A percentile compares a stretch with the other conserved stretches of the same genome.
Conservation (phyloP, 2,888 invertebrate species). For the Rugalucina vietnamica region DNA sequence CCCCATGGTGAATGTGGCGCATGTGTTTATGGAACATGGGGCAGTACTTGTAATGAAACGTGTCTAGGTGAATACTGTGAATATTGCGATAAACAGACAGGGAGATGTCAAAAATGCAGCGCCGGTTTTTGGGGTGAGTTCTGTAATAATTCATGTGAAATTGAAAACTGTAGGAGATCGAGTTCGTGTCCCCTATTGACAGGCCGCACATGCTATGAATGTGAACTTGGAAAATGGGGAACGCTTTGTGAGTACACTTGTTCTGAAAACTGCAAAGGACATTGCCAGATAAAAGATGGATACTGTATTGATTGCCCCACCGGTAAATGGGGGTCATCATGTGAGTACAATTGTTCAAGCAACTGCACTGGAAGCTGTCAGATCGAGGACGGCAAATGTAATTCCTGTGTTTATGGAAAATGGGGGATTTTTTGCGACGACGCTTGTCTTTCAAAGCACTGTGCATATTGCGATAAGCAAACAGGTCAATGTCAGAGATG, state of each 20-base stretch:
- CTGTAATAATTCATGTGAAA: background rate
- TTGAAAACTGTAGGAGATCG: background rate
- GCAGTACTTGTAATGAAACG: no score
- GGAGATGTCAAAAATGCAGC: background rate
- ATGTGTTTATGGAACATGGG: no score
- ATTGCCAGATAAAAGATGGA: background rate
- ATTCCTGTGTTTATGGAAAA: background rate
- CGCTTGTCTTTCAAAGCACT: background rate
- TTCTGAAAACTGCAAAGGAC: background rate
- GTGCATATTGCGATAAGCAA: background rate
- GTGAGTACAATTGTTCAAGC: no score
- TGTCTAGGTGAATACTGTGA: background rate
- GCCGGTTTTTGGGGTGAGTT: background rate
- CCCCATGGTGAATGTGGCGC: no score
- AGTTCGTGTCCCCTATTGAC: background rate
- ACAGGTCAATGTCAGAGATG: background rate
- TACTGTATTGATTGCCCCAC: background rate
- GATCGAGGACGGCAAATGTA: background rate
- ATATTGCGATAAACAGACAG: background rate
- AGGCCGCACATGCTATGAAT: background rate
- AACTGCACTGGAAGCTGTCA: no score
- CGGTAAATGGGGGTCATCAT: no score
- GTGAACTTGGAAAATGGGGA: background rate
- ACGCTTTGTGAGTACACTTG: background rate
- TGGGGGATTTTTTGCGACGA: background rate